phyloP scores from a whole-genome alignment of 2,113 vertebrate genomes.

The Sinocyclocheilus maitianheensis region DNA sequence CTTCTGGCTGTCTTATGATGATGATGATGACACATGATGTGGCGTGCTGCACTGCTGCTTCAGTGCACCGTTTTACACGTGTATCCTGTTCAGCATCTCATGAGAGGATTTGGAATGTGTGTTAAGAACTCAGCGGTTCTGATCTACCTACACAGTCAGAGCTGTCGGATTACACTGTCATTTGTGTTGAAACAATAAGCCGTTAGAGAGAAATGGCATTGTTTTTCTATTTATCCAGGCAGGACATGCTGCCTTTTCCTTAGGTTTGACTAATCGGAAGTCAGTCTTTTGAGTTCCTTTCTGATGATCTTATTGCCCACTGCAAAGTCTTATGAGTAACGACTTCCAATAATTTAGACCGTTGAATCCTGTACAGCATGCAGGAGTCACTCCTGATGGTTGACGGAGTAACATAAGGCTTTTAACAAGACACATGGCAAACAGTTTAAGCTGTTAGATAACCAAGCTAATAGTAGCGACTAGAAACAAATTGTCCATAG shows the following conservation, averaged over 20 bases:
- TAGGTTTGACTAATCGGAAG: neutral
- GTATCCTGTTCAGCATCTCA: neutral
- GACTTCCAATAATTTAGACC: neutral
- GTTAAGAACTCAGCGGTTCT: constrained; percentile 6
- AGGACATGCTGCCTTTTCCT: neutral
- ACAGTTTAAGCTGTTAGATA: neutral
- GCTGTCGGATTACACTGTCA: constrained; percentile 17
- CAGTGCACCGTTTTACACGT: neutral
- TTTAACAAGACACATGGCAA: neutral
- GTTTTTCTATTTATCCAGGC: neutral
- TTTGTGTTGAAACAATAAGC: neutral
- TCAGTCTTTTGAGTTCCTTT: constrained; percentile 8
- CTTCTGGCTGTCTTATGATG: constrained; percentile 16
- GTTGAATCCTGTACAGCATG: neutral
- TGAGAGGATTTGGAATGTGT: neutral
- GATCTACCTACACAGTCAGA: constrained; percentile 25
- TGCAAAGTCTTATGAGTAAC: neutral
- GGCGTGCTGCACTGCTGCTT: neutral
- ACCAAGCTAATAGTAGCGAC: neutral
- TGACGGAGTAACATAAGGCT: neutral
- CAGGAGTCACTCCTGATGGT: neutral
- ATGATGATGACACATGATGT: constrained; percentile 17
- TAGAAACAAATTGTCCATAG: neutral
- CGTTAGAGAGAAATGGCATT: neutral
- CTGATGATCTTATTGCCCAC: neutral